Base-by-base conservation (phyloP, 2,113 vertebrate species). In the Pipra filicauda region DNA sequence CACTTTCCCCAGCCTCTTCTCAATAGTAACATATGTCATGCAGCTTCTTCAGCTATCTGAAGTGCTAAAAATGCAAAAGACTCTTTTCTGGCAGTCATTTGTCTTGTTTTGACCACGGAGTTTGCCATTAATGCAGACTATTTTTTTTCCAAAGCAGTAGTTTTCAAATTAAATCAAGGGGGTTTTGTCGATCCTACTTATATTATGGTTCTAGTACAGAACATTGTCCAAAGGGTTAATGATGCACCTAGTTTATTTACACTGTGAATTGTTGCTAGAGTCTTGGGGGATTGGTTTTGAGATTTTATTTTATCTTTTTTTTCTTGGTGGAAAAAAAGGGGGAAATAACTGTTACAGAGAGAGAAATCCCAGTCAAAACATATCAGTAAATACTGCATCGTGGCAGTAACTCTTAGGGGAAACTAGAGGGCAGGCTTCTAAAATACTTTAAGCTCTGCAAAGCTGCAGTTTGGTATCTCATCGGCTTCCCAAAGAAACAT, bases 401-500 rank as follows among this genome's bases (percentile, higher is more conserved):
- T 82, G 89, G 76, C 84, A 89, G 77, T 96, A 91, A 85, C 93
- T 62, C 69, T 41, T 74, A n/a, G 37, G 20, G 43, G 61, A 91
- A 90, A 86, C 91, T 93, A 96, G 96, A 94, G 92, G 95, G 92
- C 95, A 96, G 89, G 21, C 93, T 96, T 92, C 83, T 94, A 96
- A 97, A 91, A 61, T 74, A 78, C 57, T 97, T 92, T 1, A 43
- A 21, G 69, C 85, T 67, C 82, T 54, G 28, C 33, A 64, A 78
- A 81, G 48, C 27, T 37, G 59, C 44, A 78, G 22, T 17, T 46
- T 67, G 37, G 19, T 43, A 59, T 17, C 12, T 64, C 31, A 39
- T 55, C 8, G 1, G 26, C 46, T 91, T 93, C 59, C 27, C 12
- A 5, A 39, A 52, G 70, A 88, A 55, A n/a, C 0, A 0, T 48